phyloP scores from a whole-genome alignment of 2,113 vertebrate species.

The Artemisiospiza belli region DNA sequence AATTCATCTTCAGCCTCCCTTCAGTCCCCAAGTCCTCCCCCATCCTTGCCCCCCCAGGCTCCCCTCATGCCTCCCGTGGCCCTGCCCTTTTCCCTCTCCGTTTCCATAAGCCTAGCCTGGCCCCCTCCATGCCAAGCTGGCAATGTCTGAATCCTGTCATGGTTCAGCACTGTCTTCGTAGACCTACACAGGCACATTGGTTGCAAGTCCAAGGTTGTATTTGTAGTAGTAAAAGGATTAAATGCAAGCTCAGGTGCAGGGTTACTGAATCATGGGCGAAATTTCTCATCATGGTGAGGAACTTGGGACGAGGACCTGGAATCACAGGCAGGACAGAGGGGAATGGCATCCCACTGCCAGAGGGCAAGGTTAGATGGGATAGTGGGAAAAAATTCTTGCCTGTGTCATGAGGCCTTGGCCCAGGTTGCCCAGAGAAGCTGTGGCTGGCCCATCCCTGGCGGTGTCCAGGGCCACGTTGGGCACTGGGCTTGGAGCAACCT shows the following conservation, averaged over 20 bases:
- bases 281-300: background rate
- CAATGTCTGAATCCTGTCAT: background rate
- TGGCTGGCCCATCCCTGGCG: background rate
- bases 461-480: background rate
- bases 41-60: background rate
- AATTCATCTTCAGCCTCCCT: background rate
- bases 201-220: background rate
- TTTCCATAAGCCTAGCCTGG: background rate
- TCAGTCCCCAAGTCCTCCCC: background rate
- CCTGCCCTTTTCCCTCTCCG: background rate
- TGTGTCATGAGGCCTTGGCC: background rate
- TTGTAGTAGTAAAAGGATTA: background rate
- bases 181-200: fast-evolving
- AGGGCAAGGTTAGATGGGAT: background rate
- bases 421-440: background rate
- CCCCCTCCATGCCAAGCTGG: background rate
- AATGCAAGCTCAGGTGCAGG: too few species aligned
- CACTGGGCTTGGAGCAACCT: fast-evolving
- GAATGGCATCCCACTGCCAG: background rate
- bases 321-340: background rate
- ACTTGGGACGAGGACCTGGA: background rate
- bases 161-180: background rate
- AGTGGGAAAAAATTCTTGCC: background rate
- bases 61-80: background rate
- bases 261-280: background rate